Evolutionary conservation across 2,797 vertebrate species (phyloP), one percentile per base, ranked within the genome.

Genomic region (Sebastes miniatus): DNA sequence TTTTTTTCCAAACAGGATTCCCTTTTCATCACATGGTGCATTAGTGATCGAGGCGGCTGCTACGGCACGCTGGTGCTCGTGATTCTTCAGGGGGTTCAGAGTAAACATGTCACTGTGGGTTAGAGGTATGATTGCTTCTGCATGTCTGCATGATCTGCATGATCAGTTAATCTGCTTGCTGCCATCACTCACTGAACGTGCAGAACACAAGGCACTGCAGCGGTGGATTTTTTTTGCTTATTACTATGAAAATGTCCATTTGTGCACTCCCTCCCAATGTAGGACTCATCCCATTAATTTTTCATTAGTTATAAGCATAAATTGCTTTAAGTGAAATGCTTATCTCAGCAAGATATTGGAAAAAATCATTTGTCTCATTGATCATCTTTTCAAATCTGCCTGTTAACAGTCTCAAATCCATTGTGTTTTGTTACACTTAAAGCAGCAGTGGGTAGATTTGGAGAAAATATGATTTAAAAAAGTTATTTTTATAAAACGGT

Each of bases 81-180:
- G 85, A 68, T 73, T 85, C 83, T 66, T 83, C 68, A 18, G 67
- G 62, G 64, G 77, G 32, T 64, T 84, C 76, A 29, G 80, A 78
- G 84, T 92, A 90, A 91, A 91, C 84, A 86, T 86, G 86, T 88
- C 86, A 83, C 54, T 52, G 77, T 72, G 63, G 59, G 74, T 87
- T 88, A 85, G 80, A 85, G 56, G 25, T 84, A 74, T 73, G 64
- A 87, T 84, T 77, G 54, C 65, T 36, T 85, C 72, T 13, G 76
- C 77, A 31, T 76, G 83, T 87, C 78, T 81, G 67, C 71, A 75
- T 79, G 69, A 84, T 83, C 76, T 88, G 64, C 69, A 83, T 73
- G 77, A 89, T 90, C 77, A 64, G 74, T 69, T 76, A 39, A 84
- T 88, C 31, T 73, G 59, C 75, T 71, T 3, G 22, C 70, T 70